Percentiles rank a stretch among this genome's conserved stretches.
These are phyloP conservation scores for Campoplex capitator DNA, from an alignment of 2,888 invertebrate genomes.

Conservation along the genomic window DNA sequence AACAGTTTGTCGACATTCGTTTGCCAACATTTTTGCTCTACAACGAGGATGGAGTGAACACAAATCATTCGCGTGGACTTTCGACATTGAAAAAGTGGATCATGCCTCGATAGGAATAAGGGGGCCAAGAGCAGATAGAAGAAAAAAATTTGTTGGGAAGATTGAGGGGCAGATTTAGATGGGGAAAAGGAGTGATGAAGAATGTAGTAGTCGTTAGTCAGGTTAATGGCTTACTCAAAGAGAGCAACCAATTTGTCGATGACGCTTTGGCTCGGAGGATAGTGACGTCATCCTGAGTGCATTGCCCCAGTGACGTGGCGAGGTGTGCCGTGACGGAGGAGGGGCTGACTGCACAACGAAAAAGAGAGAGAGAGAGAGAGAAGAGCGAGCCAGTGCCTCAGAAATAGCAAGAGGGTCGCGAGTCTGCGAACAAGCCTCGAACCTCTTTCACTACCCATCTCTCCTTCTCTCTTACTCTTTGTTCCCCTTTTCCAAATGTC, in stretches of 20 bases:
- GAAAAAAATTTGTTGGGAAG: constrained; percentile 17
- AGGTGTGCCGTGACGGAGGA: constrained; percentile 75
- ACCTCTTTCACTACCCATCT: constrained; percentile 54
- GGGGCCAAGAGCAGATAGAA: background rate
- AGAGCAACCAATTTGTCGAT: constrained; percentile 81
- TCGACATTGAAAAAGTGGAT: constrained; percentile 1
- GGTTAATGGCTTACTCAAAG: constrained; percentile 79
- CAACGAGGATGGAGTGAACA: background rate
- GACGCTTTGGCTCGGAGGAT: constrained; percentile 78
- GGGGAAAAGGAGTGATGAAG: constrained; percentile 22
- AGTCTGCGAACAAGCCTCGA: constrained; percentile 63
- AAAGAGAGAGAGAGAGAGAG: constrained; percentile 48
- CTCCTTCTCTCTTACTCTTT: constrained; percentile 45
- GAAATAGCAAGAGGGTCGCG: constrained; percentile 69
- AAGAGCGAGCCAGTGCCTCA: constrained; percentile 47
- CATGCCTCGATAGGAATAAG: background rate
- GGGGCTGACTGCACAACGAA: constrained; percentile 48
- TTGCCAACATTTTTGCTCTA: no score
- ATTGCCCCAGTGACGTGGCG: constrained; percentile 82
- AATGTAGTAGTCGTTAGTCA: constrained; percentile 69
- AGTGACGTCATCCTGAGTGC: constrained; percentile 82
- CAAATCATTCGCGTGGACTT: background rate
- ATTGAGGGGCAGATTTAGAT: background rate
- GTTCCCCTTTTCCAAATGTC: constrained; percentile 67
- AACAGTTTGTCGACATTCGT: background rate